Evolutionary conservation across 1,140 invertebrate species (phyloP).

Genomic region (Epicauta chinensis): DNA sequence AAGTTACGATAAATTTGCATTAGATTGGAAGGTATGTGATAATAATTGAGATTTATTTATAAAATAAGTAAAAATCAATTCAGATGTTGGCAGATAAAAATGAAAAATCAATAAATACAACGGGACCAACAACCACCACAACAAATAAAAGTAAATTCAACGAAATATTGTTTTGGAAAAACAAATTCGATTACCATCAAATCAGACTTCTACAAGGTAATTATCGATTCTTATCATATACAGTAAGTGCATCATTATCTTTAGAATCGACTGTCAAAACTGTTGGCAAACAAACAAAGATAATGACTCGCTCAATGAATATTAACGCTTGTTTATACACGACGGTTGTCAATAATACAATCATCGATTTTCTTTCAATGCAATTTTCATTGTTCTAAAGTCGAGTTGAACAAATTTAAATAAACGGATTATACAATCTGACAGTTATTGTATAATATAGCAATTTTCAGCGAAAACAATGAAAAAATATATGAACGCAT

Average conservation of each 20-base stretch:
- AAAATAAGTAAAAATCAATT: background rate
- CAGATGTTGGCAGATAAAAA: conserved; percentile 32
- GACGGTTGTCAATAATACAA: too few species aligned
- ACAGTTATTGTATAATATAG: background rate
- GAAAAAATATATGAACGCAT: conserved; percentile 70
- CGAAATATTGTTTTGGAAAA: conserved; percentile 5
- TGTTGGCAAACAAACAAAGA: too few species aligned
- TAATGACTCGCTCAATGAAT: too few species aligned
- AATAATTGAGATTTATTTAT: background rate
- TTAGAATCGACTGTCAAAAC: too few species aligned
- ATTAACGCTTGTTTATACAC: too few species aligned
- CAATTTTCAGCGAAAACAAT: conserved; percentile 53
- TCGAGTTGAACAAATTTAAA: too few species aligned
- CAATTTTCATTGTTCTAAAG: too few species aligned
- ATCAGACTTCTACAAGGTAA: conserved; percentile 30
- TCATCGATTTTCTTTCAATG: too few species aligned
- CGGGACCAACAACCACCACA: too few species aligned
- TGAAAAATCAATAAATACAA: conserved; percentile 31
- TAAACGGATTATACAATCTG: background rate
- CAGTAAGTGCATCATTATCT: too few species aligned
- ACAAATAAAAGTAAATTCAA: conserved; percentile 3
- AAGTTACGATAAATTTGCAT: too few species aligned
- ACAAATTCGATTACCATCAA: conserved; percentile 4
- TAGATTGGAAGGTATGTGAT: background rate
- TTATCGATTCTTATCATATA: background rate